phyloP scores from a whole-genome alignment of 92 coral and sea anemone species.

The Parazoanthus swiftii region DNA sequence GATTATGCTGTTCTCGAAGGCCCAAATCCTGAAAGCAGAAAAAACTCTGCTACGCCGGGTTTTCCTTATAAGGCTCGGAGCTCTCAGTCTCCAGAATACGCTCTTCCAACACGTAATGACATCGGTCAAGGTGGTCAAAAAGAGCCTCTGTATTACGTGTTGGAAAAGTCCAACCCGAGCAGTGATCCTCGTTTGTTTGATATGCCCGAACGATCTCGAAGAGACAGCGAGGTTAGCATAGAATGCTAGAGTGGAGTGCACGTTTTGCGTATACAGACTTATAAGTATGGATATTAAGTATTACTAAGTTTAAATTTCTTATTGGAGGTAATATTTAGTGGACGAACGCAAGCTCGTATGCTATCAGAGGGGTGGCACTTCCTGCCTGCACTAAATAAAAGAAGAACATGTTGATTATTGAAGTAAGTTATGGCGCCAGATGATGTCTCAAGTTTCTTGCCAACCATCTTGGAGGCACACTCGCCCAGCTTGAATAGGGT shows the following conservation, averaged over 20 bases:
- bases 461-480: too few species aligned
- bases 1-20: background rate
- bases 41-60: background rate
- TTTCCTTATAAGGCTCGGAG: background rate
- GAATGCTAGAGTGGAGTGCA: background rate
- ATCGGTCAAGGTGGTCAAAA: background rate
- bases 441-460: too few species aligned
- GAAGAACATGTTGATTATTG: too few species aligned
- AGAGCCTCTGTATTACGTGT: background rate
- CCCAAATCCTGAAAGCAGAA: background rate
- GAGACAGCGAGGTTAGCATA: background rate
- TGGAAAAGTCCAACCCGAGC: background rate
- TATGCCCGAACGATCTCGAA: background rate
- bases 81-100: background rate
- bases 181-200: background rate
- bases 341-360: too few species aligned
- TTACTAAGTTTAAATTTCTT: too few species aligned
- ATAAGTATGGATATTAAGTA: too few species aligned
- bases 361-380: too few species aligned
- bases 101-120: background rate
- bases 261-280: too few species aligned
- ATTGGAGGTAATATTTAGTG: too few species aligned
- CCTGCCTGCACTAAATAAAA: too few species aligned
- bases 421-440: too few species aligned
- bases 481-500: too few species aligned